phyloP scores from a whole-genome alignment of 2,888 invertebrate genomes.

The Harpalus rufipes region DNA sequence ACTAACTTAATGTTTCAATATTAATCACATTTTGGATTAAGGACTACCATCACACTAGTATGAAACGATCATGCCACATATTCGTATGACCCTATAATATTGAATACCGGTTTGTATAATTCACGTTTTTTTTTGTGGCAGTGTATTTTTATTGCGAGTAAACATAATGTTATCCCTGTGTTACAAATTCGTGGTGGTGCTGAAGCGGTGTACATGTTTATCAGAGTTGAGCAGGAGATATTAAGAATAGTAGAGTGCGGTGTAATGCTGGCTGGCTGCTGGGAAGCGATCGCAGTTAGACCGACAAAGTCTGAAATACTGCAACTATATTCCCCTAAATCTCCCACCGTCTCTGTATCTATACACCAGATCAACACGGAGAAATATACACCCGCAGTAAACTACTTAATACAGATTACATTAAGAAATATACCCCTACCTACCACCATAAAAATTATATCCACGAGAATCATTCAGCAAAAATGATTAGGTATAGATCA shows the following conservation, averaged over 20 bases:
- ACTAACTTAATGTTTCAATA: too few species aligned
- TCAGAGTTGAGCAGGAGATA: constrained; percentile 47
- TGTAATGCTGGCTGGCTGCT: constrained; percentile 19
- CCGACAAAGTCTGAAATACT: constrained; percentile 66
- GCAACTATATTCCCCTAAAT: constrained; percentile 63
- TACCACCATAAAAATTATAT: too few species aligned
- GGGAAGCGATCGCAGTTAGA: constrained; percentile 56
- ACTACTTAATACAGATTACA: background rate
- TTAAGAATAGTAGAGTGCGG: constrained; percentile 42
- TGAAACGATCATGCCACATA: too few species aligned
- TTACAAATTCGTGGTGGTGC: background rate
- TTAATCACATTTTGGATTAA: too few species aligned
- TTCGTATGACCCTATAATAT: too few species aligned
- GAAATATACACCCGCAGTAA: background rate
- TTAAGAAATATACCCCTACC: background rate
- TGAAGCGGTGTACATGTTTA: constrained; percentile 28
- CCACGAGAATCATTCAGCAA: too few species aligned
- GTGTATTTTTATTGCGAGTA: background rate
- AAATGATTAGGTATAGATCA: too few species aligned
- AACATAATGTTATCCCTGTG: background rate
- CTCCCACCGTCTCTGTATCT: constrained; percentile 19
- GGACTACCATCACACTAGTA: too few species aligned
- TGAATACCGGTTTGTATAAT: too few species aligned
- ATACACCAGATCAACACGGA: constrained; percentile 9
- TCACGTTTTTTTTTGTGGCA: too few species aligned